phyloP scores from a whole-genome alignment of 2,888 invertebrate species.

The Tetranychus truncatus region DNA sequence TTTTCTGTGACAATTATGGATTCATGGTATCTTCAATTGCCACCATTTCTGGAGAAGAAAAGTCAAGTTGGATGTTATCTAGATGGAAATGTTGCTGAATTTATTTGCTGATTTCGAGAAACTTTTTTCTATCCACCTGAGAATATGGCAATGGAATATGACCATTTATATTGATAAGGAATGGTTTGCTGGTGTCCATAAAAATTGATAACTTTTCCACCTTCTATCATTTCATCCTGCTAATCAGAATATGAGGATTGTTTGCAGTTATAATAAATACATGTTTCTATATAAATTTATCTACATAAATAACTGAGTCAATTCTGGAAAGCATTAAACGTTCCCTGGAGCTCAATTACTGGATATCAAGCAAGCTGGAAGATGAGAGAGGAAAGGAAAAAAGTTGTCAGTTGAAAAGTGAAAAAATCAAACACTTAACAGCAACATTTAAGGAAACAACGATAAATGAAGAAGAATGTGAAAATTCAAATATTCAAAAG shows the following conservation, averaged over 20 bases:
- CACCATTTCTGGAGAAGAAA: no score
- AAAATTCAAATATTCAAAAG: no score
- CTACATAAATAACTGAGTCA: neutral
- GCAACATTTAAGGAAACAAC: neutral
- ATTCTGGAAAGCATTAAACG: neutral
- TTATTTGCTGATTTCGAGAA: neutral
- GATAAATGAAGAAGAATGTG: neutral
- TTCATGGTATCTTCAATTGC: no score
- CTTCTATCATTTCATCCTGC: neutral
- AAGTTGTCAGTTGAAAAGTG: neutral
- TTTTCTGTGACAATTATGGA: no score
- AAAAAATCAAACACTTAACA: neutral
- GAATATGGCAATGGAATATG: neutral
- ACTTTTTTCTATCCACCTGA: neutral
- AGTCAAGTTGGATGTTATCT: no score
- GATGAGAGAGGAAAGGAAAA: neutral
- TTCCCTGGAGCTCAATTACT: neutral
- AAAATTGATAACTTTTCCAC: neutral
- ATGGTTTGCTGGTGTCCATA: neutral
- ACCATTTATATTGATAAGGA: neutral
- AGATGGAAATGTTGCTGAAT: no score
- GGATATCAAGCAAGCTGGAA: no score
- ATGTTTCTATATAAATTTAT: neutral
- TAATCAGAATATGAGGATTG: neutral
- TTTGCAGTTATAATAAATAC: no score